Evolutionary conservation across 2,113 vertebrate genomes (phyloP), one percentile per base, ranked within the genome.

Genomic region (Neotoma lepida): DNA sequence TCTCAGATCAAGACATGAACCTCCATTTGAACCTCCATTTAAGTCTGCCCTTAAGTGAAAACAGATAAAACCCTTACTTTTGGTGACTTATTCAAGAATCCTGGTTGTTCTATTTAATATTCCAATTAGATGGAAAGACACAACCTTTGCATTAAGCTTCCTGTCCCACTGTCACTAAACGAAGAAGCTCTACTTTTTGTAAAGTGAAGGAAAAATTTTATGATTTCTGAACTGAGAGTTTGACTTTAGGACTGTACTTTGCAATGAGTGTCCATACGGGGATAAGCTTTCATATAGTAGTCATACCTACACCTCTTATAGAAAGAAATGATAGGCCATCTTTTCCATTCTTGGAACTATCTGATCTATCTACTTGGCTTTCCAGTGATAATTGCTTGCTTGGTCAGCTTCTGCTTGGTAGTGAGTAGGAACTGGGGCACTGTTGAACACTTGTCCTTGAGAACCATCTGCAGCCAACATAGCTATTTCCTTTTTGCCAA

Each of bases 401-500:
- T 90, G 30, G 68, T 71, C 93, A 97, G 64, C 56, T 94, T 94
- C 63, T 96, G 14, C 24, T 87, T 51, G 84, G 77, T 92, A 95
- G 95, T 44, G 63, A 77, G 39, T 39, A 84, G 92, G 54, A 86
- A 46, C 56, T 94, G 20, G 58, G 90, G 64, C 22, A 51, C 95
- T 35, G 46, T 71, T 92, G 81, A 93, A 70, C 56, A 73, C 30
- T 96, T 90, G 90, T 95, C 28, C 51, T 96, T 51, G 94, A 96
- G 66, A 51, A 66, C 66, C 95, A 35, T 81, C 92, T 44, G 88
- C 17, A 97, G 95, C 76, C 86, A 95, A 39, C 3, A 17, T 88
- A 94, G 51, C 33, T 86, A 41, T 88, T 97, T 97, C 44, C 73
- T 70, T 82, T 96, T 97, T 95, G 74, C 66, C 91, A 96, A 1